These are phyloP conservation scores for Setipinna tenuifilis DNA, from an alignment of 2,797 vertebrate species.

Conservation along the genomic window DNA sequence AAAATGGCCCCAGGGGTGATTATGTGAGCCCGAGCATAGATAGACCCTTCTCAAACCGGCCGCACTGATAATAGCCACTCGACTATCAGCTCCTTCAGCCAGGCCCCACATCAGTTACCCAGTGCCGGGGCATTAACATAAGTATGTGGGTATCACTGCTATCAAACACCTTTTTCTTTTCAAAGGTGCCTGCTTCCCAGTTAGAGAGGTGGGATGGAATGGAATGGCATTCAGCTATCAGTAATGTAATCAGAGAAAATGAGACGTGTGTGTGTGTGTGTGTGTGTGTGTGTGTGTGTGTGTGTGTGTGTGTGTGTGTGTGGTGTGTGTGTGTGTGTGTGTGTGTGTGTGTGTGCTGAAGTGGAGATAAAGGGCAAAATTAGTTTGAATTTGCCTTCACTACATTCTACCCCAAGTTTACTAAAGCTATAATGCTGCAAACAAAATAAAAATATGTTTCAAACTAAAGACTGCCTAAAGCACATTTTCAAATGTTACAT, in stretches of 20 bases:
- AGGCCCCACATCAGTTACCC: background rate
- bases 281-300: background rate
- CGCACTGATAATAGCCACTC: background rate
- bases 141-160: constrained; percentile 72
- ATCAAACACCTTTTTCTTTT: constrained; percentile 47
- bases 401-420: too few species aligned
- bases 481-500: background rate
- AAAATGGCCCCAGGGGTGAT: constrained; percentile 55
- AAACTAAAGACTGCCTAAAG: background rate
- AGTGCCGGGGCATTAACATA: constrained; percentile 62
- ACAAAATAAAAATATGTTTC: background rate
- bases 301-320: too few species aligned
- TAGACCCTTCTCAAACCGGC: background rate
- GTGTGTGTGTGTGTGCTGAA: background rate
- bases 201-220: constrained; percentile 34
- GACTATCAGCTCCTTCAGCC: constrained; percentile 39
- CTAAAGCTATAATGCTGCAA: background rate
- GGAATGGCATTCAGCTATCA: constrained; percentile 57
- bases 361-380: background rate
- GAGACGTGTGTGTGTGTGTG: background rate
- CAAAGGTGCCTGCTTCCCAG: constrained; percentile 42
- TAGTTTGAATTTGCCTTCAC: background rate
- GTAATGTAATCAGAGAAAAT: constrained; percentile 75
- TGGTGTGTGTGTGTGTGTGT: background rate
- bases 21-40: constrained; percentile 47